Base-by-base conservation (phyloP, 1,140 invertebrate genomes). In the Pissodes strobi region DNA sequence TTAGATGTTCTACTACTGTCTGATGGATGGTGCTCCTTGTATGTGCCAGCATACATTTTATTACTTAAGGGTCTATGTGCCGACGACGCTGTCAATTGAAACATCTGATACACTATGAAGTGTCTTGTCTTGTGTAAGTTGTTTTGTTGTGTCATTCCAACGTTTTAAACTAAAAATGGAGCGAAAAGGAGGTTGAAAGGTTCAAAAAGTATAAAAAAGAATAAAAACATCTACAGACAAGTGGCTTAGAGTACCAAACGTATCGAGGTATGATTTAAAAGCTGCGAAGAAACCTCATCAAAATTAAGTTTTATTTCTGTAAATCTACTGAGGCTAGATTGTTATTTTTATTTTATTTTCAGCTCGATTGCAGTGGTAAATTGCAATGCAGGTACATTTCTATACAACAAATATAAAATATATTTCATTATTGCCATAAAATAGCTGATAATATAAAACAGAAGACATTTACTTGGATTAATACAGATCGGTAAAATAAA, bases 321-420 rank as follows among this genome's bases (percentile, higher is more conserved):
- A 48, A 48, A 48, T 48, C 45, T 25, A 5, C 18, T 48, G 5
- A 48, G 23, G 45, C 18, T 48, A 48, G 19, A 17, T 48, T 48
- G 45, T 48, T n/a, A 25, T 48, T 22, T 18, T 21, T n/a, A 48
- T 19, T 18, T 48, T 48, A 18, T 18, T 19, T 48, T 48, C 18
- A 48, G 45, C 5, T 48, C 18, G 18, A 48, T 10, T 48, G 45
- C 18, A 15, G 18, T 17, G 5, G 18, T 25, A 48, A 48, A 48
- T 48, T 48, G 23, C 45, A 48, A 48, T 48, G 45, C 45, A 18
- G 18, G 45, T 48, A 5, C 45, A 21, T 48, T 21, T 48, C 45
- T 48, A 48, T 21, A 18, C 18, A 39, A n/a, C 38, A 39, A 19
- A 48, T 5, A 48, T 5, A 48, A 48, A 25, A 5, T 21, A 8